Evolutionary conservation across 2,888 invertebrate species (phyloP), one percentile per base, ranked within the genome.

Genomic region (Orthosia gothica): DNA sequence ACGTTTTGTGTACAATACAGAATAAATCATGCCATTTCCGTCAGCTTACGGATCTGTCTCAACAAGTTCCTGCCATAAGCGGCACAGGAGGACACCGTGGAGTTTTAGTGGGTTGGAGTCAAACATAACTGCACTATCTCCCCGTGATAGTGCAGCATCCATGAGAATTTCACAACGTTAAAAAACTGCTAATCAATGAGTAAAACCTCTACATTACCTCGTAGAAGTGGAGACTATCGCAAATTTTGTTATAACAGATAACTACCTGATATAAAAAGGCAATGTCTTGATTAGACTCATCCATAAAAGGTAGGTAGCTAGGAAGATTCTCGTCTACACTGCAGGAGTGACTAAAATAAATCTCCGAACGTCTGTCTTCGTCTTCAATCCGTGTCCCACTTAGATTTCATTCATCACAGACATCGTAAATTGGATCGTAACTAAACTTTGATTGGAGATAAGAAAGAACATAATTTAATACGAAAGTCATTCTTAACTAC

Each of bases 401-500:
- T 54, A 23, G 45, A 68, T 67, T 54, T 64, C 23, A 64, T 55
- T 67, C 49, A 49, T 81, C 63, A 13, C 23, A 82, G 54, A 47
- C 18, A 50, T 76, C 76, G 67, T 79, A 79, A 82, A 82, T 82
- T 59, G 59, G 76, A 76, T 78, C 66, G 82, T 78, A 54, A 67
- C 72, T 62, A 26, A 79, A 79, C 65, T 79, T 68, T 77, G 76
- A 81, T 64, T 45, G 58, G 66, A 45, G 75, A 65, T 73, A 73
- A 26, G 3, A 13, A 15, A 45, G 49, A 52, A 50, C 13, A 49
- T 12, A 18, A 7, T 49, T 9, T 52, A 52, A 32, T 47, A 58
- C 52, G 3, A 12, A 70, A 79, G 32, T 45, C 50, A 70, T 59
- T 68, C 18, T 49, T 49, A 50, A 74, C 71, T 59, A 13, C 0